Evolutionary conservation across 2,888 invertebrate genomes (phyloP), one percentile per base, ranked within the genome.

Genomic region (Chrysolina oricalcia): DNA sequence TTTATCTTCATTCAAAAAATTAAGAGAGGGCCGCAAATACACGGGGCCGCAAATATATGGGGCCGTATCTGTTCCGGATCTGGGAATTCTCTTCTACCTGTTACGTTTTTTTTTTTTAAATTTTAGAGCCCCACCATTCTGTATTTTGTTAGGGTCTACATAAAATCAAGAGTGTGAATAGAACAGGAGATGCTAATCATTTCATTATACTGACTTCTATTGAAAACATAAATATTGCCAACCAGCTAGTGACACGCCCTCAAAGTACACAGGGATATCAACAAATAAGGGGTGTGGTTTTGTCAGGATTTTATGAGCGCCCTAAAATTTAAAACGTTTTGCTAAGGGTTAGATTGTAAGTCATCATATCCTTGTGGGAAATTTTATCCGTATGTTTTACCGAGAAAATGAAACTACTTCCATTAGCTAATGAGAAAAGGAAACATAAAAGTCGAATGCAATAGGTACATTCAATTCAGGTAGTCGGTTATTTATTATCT

Each of bases 241-340:
- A 69, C 53, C 63, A 63, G 71, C 50, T 67, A 67, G 43, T 1
- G 72, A 72, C 75, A 75, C 75, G 75, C 75, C 75, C 65, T 75
- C 5, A 72, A 72, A 62, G 64, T 68, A 75, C 71, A 72, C 69
- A 75, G 48, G 43, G 74, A 56, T 71, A 66, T 71, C 62, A 67
- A 71, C 63, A 68, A 75, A 75, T 56, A 75, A 67, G 67, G 75
- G 75, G 75, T 75, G 75, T 75, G 75, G 72, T 75, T 63, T 46
- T 69, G 64, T 72, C 48, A 69, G 43, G 40, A 68, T 59, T 59
- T 59, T 59, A 59, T n/a, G 59, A 59, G 27, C 27, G n/a, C 59
- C 35, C 59, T 59, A 59, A 59, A 27, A 27, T 59, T 59, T 35
- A 9, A 35, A 59, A 27, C 27, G 21, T 53, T 53, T 5, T 19